Percentiles rank a stretch among this genome's conserved stretches.
phyloP scores from a whole-genome alignment of 1,140 invertebrate genomes.

The Diprion similis region DNA sequence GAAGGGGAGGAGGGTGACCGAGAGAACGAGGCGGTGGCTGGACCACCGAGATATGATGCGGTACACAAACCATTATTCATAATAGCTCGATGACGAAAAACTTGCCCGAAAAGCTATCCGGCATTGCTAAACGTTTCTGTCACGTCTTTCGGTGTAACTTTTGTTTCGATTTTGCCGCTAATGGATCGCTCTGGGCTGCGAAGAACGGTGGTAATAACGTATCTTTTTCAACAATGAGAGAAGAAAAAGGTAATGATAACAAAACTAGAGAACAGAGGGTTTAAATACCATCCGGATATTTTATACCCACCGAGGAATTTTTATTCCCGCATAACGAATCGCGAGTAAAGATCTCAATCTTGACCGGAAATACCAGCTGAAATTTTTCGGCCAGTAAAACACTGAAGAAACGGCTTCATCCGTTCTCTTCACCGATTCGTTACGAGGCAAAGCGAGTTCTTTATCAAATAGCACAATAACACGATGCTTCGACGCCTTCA shows the following conservation, averaged over 20 bases:
- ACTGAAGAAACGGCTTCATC: neutral
- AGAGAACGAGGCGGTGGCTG: neutral
- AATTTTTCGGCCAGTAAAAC: neutral
- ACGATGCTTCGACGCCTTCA: neutral
- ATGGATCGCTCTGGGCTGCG: too few relatives aligned
- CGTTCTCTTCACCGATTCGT: neutral
- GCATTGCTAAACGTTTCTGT: too few relatives aligned
- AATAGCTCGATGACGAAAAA: conserved; percentile 7
- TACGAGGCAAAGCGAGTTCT: neutral
- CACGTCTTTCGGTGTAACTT: too few relatives aligned
- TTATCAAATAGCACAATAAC: neutral
- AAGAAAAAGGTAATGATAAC: too few relatives aligned
- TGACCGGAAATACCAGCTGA: neutral
- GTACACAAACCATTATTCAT: neutral
- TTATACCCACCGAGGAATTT: too few relatives aligned
- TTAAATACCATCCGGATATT: too few relatives aligned
- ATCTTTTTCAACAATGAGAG: too few relatives aligned
- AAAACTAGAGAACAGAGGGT: too few relatives aligned
- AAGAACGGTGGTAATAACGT: too few relatives aligned
- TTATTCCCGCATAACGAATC: neutral
- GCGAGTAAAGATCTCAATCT: neutral
- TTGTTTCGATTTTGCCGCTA: too few relatives aligned
- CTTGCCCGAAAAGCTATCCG: neutral
- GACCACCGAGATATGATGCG: conserved; percentile 1
- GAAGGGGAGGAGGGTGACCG: too few relatives aligned